Conservation (phyloP, 35 echinoderm and acorn worm species). For the Stichopus chloronotus region DNA sequence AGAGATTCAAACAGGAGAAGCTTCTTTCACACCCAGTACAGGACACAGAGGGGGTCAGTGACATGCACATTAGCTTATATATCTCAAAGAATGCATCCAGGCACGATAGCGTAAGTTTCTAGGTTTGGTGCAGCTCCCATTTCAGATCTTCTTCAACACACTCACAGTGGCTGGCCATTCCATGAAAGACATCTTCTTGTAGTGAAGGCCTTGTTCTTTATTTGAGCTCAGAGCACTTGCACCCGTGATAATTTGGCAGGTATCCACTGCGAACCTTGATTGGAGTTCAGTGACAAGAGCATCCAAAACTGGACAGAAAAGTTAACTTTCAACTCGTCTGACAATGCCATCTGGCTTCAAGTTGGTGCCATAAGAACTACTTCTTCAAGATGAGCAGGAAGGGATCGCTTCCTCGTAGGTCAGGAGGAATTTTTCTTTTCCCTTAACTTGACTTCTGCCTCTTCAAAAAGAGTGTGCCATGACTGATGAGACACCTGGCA, state of each 20-base stretch:
- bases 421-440: background rate
- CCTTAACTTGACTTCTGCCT: background rate
- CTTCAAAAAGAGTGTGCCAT: constrained; percentile 25
- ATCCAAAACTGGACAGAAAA: constrained; percentile 10
- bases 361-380: background rate
- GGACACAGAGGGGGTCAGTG: constrained; percentile 31
- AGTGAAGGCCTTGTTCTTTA: background rate
- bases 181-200: background rate
- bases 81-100: constrained; percentile 28
- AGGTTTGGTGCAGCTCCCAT: constrained; percentile 21
- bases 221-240: constrained; percentile 13
- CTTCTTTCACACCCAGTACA: constrained; percentile 26
- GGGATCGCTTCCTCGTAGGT: background rate
- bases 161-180: constrained; percentile 21
- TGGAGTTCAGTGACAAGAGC: background rate
- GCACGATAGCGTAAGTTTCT: background rate
- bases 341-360: background rate
- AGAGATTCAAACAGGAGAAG: constrained; percentile 28
- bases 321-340: background rate
- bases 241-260: constrained; percentile 26
- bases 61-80: constrained; percentile 22
- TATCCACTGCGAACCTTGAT: background rate
- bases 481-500: background rate
- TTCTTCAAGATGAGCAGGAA: background rate
- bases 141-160: constrained; percentile 16